phyloP scores from a whole-genome alignment of 2,797 vertebrate genomes.

The Rhinoraja longicauda region DNA sequence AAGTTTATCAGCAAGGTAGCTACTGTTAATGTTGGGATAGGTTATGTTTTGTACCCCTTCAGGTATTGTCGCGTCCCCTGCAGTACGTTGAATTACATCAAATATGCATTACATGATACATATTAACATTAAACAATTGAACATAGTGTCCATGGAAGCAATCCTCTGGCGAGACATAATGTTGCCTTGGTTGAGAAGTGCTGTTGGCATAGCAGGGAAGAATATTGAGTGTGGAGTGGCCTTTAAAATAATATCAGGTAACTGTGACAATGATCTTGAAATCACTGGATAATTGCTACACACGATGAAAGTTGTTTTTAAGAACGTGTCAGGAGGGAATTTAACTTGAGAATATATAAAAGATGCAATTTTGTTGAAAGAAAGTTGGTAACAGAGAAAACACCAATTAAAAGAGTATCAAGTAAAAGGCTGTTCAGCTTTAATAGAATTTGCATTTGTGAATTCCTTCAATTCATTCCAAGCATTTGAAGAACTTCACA shows the following conservation, averaged over 20 bases:
- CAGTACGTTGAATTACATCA: not conserved
- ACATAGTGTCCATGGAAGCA: not conserved
- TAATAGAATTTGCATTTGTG: not conserved
- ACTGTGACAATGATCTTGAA: not conserved
- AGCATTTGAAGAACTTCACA: not conserved
- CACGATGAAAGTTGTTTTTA: not conserved
- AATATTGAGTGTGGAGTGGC: not conserved
- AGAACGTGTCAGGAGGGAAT: not conserved
- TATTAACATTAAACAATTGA: not conserved
- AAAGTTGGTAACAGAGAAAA: not conserved
- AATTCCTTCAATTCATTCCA: not conserved
- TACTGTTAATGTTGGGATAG: not conserved
- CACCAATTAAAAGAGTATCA: conserved; percentile 1
- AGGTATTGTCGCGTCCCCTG: not conserved
- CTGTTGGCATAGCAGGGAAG: not conserved
- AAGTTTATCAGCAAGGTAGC: not conserved
- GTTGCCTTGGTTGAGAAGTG: not conserved
- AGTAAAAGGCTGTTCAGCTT: not conserved
- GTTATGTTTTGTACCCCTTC: not conserved
- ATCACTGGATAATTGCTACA: not conserved
- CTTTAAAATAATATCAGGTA: not conserved
- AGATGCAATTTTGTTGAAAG: not conserved
- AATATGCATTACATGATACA: not conserved
- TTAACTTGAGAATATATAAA: not conserved
- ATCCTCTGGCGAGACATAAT: not conserved